Base-by-base conservation (phyloP, 2,888 invertebrate genomes). In the Artemia sinica region DNA sequence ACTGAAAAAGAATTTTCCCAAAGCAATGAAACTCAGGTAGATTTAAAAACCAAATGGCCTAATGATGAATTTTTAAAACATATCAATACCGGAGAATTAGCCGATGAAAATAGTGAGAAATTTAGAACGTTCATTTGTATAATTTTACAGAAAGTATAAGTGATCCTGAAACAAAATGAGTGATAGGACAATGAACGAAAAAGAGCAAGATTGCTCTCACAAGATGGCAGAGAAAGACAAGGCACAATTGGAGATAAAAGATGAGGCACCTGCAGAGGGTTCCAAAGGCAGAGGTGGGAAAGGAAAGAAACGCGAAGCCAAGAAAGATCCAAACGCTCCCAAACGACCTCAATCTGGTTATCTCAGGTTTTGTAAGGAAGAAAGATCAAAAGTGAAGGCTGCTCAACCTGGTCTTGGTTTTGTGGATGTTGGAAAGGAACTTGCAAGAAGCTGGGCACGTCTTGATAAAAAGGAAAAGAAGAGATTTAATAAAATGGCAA, bases 361-460 rank as follows among this genome's bases (percentile, higher is more conserved):
- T 84, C 97, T 98, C 84, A 92, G 94, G 88, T 98, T 97, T 83
- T 97, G 95, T 79, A 92, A 93, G 79, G 97, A 97, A 77, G 95
- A 95, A 79, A 87, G 98, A 75, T 86, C 89, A 58, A 92, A 91
- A 77, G 93, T 98, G 72, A 93, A 94, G 81, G 88, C 86, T 71
- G 84, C 84, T 71, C 89, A 95, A 81, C 96, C 96, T 0, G 92
- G 92, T 78, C 92, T 87, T 78, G 89, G 92, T 67, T 95, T 97
- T 76, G 96, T 96, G 41, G 94, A 95, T 75, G 89, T 95, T 75
- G 95, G 96, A 76, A 96, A 96, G 82, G 94, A 94, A 80, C 83
- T 96, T 73, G 95, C 95, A 70, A 85, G 90, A 77, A 86, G 89
- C 77, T 97, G 96, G 96, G 91, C 92, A 67, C 89, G 90, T 74